Evolutionary conservation across 2,797 vertebrate genomes (phyloP).

Genomic region (Ciconia nigra): DNA sequence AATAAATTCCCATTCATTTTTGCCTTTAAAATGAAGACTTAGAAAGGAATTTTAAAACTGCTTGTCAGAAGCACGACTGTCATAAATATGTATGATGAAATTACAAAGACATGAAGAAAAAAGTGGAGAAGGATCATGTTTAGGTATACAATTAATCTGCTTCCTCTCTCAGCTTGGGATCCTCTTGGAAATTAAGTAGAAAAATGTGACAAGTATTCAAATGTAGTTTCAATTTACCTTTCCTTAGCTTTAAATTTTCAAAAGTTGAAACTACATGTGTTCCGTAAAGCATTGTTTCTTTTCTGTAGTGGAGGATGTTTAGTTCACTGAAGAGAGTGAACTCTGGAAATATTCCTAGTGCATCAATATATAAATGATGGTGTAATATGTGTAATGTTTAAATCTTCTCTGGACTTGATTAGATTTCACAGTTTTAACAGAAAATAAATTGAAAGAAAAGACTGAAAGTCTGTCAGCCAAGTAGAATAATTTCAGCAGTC

Average conservation of each 20-base stretch:
- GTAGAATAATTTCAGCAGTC: neutral
- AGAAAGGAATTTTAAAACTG: neutral
- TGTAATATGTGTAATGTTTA: neutral
- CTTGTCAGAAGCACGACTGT: neutral
- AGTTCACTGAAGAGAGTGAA: neutral
- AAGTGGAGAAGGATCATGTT: neutral
- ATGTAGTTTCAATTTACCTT: neutral
- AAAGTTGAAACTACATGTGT: neutral
- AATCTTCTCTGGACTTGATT: neutral
- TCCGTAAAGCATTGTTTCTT: neutral
- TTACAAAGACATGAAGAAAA: neutral
- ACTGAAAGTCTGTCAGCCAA: neutral
- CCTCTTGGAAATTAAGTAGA: neutral
- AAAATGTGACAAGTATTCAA: neutral
- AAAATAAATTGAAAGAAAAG: neutral
- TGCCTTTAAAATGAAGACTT: neutral
- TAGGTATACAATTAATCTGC: neutral
- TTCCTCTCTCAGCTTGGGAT: neutral
- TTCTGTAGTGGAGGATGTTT: neutral
- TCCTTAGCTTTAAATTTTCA: neutral
- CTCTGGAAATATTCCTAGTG: neutral
- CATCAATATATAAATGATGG: neutral
- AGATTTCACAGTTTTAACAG: neutral
- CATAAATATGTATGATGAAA: neutral
- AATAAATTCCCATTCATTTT: neutral